phyloP scores from a whole-genome alignment of 2,113 vertebrate species.

The Poeciliopsis occidentalis region DNA sequence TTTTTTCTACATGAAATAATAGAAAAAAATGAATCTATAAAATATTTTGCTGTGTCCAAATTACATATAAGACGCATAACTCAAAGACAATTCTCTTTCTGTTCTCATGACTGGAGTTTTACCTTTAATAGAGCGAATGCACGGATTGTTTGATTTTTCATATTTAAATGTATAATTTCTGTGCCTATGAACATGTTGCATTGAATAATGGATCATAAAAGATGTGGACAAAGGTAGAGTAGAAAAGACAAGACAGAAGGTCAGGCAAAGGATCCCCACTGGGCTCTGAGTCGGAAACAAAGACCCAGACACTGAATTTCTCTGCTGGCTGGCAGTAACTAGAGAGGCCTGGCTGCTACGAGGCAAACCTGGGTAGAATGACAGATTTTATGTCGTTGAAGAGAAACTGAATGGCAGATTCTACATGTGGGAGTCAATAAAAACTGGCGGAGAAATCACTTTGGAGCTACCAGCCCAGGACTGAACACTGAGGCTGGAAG shows the following conservation, averaged over 20 bases:
- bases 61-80: background rate
- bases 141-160: background rate
- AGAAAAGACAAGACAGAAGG: too few species aligned
- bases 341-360: background rate
- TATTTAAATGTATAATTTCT: too few species aligned
- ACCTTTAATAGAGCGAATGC: background rate
- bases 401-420: too few species aligned
- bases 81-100: too few species aligned
- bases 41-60: background rate
- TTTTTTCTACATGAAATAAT: background rate
- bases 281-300: background rate
- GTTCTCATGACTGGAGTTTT: background rate
- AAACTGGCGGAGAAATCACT: background rate
- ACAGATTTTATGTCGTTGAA: background rate
- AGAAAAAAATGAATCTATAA: background rate
- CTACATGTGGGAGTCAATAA: background rate
- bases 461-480: background rate
- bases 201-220: background rate
- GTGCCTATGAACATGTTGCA: too few species aligned
- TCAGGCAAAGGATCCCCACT: background rate
- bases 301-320: background rate
- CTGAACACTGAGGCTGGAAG: background rate
- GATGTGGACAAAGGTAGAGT: background rate
- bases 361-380: background rate
- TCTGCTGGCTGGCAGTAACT: background rate